Conservation (phyloP, 2,797 vertebrate genomes). For the Mus spretus region DNA sequence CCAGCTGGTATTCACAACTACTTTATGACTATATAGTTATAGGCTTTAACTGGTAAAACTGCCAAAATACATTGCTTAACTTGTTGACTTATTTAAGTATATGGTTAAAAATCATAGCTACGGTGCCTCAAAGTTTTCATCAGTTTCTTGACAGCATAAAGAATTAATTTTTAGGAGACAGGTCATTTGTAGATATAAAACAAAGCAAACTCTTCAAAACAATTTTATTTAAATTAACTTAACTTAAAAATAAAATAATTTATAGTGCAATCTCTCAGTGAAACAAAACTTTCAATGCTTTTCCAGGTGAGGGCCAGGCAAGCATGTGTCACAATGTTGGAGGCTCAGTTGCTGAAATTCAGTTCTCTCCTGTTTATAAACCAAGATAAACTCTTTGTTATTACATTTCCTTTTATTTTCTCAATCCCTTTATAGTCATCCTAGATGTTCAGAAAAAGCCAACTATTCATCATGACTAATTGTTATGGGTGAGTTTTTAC, state of each 20-base stretch:
- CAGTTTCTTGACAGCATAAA: conserved; percentile 39
- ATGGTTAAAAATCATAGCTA: background rate
- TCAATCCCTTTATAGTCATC: conserved; percentile 2
- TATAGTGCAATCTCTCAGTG: background rate
- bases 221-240: background rate
- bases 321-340: background rate
- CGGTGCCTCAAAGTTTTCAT: background rate
- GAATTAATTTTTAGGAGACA: conserved; percentile 42
- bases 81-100: conserved; percentile 54
- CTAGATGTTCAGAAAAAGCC: conserved; percentile 32
- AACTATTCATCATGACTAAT: background rate
- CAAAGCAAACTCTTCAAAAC: background rate
- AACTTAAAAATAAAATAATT: conserved; percentile 50
- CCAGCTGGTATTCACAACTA: conserved; percentile 75
- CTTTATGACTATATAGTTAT: conserved; percentile 47
- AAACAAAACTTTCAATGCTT: conserved; percentile 3
- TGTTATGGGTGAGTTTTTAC: background rate
- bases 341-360: background rate
- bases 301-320: background rate
- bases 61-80: background rate
- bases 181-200: background rate
- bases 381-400: conserved; percentile 4
- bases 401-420: background rate
- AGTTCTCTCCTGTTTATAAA: background rate
- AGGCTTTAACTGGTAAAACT: conserved; percentile 42